A percentile compares a stretch with the other conserved stretches of the same genome.
Evolutionary conservation across 1,140 invertebrate genomes (phyloP).

Genomic region (Brachionus sp.): DNA sequence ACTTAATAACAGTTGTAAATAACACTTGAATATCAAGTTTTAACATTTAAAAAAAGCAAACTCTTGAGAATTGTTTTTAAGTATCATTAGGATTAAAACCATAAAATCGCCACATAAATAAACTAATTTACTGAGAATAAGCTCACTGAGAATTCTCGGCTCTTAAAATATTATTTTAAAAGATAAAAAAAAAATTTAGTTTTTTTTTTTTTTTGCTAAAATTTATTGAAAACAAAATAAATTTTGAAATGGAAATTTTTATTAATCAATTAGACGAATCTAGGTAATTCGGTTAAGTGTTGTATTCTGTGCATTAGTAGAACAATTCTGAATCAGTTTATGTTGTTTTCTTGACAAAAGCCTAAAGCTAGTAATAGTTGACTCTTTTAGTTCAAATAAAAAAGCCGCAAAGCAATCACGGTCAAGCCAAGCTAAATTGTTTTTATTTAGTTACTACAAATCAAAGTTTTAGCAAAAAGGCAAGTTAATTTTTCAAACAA

Average conservation of each 20-base stretch:
- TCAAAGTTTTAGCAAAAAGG: too few species aligned
- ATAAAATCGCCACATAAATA: background rate
- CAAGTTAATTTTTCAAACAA: background rate
- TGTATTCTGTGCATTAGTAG: background rate
- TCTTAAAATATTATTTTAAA: background rate
- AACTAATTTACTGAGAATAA: background rate
- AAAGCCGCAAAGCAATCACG: background rate
- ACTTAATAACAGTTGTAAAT: background rate
- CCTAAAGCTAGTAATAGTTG: background rate
- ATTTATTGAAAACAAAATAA: background rate
- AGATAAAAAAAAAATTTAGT: background rate
- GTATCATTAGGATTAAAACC: background rate
- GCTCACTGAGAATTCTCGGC: background rate
- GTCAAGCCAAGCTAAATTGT: background rate
- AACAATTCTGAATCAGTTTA: background rate
- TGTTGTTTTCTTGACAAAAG: constrained; percentile 8
- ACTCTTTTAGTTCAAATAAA: background rate
- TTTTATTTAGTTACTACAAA: background rate
- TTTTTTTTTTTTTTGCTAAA: background rate
- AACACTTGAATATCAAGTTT: background rate
- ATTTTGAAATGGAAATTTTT: background rate
- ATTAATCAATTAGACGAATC: background rate
- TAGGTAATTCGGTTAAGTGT: constrained; percentile 6
- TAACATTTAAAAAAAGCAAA: background rate
- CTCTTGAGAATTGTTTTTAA: background rate